These are phyloP conservation scores for Pheosia gnoma DNA, from an alignment of 2,888 invertebrate species.

Conservation along the genomic window DNA sequence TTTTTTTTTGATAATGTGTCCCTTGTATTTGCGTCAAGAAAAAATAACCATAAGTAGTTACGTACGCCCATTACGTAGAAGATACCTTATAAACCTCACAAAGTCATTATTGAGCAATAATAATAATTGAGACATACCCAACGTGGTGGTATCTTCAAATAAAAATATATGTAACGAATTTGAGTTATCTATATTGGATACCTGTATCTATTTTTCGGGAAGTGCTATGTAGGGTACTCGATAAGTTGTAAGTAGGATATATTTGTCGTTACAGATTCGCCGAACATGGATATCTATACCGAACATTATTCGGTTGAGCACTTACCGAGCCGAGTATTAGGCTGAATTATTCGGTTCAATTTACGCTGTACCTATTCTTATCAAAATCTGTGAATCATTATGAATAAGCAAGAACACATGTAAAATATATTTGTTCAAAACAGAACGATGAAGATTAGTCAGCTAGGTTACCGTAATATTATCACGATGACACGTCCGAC, in stretches of 20 bases:
- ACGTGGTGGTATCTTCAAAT: too few species aligned
- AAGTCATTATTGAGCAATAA: too few species aligned
- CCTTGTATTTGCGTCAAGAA: too few species aligned
- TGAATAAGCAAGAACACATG: constrained; percentile 2
- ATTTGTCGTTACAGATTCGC: too few species aligned
- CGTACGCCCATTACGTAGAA: too few species aligned
- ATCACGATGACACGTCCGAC: constrained; percentile 1
- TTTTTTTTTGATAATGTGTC: too few species aligned
- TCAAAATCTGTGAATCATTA: neutral
- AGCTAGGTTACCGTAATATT: constrained; percentile 8
- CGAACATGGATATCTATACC: too few species aligned
- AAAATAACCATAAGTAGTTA: too few species aligned
- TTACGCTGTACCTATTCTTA: neutral
- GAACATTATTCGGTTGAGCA: too few species aligned
- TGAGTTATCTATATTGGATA: neutral
- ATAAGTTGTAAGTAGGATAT: neutral
- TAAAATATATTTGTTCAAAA: constrained; percentile 1
- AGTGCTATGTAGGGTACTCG: neutral
- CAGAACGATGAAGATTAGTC: constrained; percentile 7
- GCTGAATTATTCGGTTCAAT: neutral
- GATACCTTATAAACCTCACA: too few species aligned
- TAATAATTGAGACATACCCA: too few species aligned
- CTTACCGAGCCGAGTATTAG: neutral
- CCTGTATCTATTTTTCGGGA: neutral
- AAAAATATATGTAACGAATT: too few species aligned